Evolutionary conservation across 2,797 vertebrate genomes (phyloP), one percentile per base, ranked within the genome.

Genomic region (Pangasius larnaudii): DNA sequence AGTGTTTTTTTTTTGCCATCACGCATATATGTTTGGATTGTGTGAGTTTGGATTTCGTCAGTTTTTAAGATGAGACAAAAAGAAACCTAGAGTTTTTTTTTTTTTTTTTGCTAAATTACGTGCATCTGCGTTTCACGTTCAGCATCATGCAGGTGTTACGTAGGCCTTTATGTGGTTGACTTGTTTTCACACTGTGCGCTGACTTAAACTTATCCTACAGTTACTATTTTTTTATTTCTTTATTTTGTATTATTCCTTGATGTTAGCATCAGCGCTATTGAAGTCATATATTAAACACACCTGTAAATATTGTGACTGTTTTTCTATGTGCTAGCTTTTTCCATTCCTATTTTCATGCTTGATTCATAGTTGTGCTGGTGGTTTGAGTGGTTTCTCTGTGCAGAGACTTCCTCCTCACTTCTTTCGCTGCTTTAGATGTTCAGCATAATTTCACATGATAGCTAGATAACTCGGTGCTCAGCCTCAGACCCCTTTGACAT

Each of bases 371-470:
- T 58, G 22, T 46, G n/a, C 19, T 86, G 59, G 74, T 65, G 59
- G 83, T 85, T 85, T 58, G 4, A 53, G 83, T 85, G 83, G 83
- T 71, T 85, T 71, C 39, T 33, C 22, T 65, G 59, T 77, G 33
- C 59, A 72, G 11, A 22, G 77, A 59, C 24, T 69, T 86, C 87
- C 78, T 72, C 36, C 5, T 46, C 9, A 46, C 24, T 14, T 61
- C 65, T n/a, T 84, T 10, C 39, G 33, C 27, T 19, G 39, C 51
- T 79, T 58, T 22, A 30, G 63, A 7, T 59, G 30, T 80, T 80
- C 53, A 36, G 11, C 10, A n/a, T 30, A 59, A 83, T 72, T 86
- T 65, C 75, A 88, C 87, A 91, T 39, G 63, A 85, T 36, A 36
- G n/a, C 1, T 59, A 84, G 42, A 84, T 63, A 71, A 39, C 49